A percentile compares a stretch with the other conserved stretches of the same genome.
phyloP scores from a whole-genome alignment of 2,797 vertebrate species.

The Rhinella marina region DNA sequence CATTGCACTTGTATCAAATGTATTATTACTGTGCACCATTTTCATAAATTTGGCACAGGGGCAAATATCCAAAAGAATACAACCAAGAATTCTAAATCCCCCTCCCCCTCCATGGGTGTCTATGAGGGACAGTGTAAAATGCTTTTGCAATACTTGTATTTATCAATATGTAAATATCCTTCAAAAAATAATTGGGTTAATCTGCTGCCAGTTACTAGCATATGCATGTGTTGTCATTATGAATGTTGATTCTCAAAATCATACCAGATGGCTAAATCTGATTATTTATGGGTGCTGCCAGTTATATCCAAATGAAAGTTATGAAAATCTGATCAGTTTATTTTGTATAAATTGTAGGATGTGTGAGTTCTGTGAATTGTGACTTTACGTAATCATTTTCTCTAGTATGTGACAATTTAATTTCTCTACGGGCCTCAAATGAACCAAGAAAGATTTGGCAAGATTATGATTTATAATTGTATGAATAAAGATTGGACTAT shows the following conservation, averaged over 20 bases:
- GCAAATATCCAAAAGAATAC: no score
- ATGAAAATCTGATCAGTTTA: conserved; percentile 32
- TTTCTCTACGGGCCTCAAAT: not conserved
- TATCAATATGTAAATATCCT: not conserved
- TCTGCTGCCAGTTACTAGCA: conserved; percentile 11
- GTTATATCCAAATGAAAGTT: conserved; percentile 29
- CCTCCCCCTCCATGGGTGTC: no score
- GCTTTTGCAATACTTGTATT: not conserved
- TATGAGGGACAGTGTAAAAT: no score
- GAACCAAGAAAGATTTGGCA: not conserved
- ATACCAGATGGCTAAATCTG: conserved; percentile 46
- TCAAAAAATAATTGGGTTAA: not conserved
- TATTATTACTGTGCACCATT: no score
- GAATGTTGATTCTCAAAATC: conserved; percentile 36
- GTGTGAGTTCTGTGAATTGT: conserved; percentile 1
- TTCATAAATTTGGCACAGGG: no score
- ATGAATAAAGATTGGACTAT: not conserved
- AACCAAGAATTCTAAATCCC: no score
- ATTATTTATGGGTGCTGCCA: conserved; percentile 46
- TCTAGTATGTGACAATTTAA: not conserved
- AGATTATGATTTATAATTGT: not conserved
- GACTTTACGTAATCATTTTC: not conserved
- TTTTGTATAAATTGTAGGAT: conserved; percentile 19
- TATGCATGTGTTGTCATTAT: conserved; percentile 36
- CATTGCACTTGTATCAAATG: no score